Conservation (phyloP, 2,888 invertebrate genomes). For the Mythimna vitellina region DNA sequence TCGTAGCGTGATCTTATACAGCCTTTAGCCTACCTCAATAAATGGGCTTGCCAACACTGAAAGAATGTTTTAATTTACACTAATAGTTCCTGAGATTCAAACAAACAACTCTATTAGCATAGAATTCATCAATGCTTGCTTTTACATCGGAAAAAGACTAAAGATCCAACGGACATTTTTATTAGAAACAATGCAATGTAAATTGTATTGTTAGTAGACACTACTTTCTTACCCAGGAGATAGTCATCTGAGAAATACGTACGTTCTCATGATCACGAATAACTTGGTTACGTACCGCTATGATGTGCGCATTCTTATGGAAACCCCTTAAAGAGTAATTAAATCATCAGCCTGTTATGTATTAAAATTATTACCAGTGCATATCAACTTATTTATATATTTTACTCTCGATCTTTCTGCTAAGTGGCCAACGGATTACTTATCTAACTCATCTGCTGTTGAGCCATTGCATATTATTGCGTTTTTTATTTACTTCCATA, state of each 20-base stretch:
- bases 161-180: conserved; percentile 37
- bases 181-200: conserved; percentile 58
- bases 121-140: conserved; percentile 37
- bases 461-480: neutral
- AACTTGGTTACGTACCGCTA: conserved; percentile 29
- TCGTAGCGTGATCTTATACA: too few relatives aligned
- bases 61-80: too few relatives aligned
- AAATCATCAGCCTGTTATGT: neutral
- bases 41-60: too few relatives aligned
- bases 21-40: too few relatives aligned
- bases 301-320: conserved; percentile 14
- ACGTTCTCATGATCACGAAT: conserved; percentile 52
- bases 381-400: neutral
- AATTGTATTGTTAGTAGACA: conserved; percentile 55
- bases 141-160: conserved; percentile 31
- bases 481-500: conserved; percentile 10
- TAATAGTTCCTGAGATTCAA: too few relatives aligned
- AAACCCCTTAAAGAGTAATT: conserved; percentile 18
- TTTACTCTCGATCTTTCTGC: conserved; percentile 31
- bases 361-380: neutral
- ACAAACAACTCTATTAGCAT: too few relatives aligned
- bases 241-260: conserved; percentile 59
- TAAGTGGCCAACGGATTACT: neutral
- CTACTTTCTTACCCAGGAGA: conserved; percentile 45
- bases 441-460: neutral